Base-by-base conservation (phyloP, 92 coral and sea anemone genomes). In the Scolanthus callimorphus region DNA sequence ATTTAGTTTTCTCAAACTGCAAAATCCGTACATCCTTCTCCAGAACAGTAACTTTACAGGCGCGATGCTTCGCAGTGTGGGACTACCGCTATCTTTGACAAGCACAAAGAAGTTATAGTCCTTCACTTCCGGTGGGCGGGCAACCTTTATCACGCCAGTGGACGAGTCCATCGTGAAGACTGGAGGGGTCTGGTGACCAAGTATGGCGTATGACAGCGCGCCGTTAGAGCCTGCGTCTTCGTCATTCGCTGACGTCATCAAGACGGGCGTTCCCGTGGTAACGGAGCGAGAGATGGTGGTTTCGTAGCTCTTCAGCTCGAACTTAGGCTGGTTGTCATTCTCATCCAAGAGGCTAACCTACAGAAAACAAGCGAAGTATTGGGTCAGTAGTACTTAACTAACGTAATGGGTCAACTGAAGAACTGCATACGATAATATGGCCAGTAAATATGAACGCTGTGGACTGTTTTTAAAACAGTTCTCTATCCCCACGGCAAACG, bases 121-220 rank as follows among this genome's bases (percentile, higher is more conserved):
- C 29, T 85, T 71, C 49, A 76, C 94, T 65, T 78, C 85, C 25
- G 98, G 98, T 62, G 62, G 60, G 27, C 87, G 79, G 20, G 82
- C 73, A 9, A 84, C 80, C 20, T 67, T 63, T 11, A 92, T 77
- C 51, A 74, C 47, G 31, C 98, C 96, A 11, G 92, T 72, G 55
- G 51, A 38, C 19, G 68, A 38, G 52, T 81, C 86, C 39, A 92
- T 70, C 17, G 83, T 66, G 72, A 92, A 92, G 29, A 92, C 83
- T 27, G 90, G 95, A 6, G 98, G 98, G 50, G 98, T 88, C 65
- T 75, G 90, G 73, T 92, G 98, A 47, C 98, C 98, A 47, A 92
- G 78, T 23, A 92, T 78, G 60, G 67, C 74, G 61, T 88, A 92
- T 15, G 83, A 76, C 70, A 92, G 67, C n/a, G 61, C 88, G 37